Evolutionary conservation across 2,113 vertebrate species (phyloP).

Genomic region (Elephas maximus): DNA sequence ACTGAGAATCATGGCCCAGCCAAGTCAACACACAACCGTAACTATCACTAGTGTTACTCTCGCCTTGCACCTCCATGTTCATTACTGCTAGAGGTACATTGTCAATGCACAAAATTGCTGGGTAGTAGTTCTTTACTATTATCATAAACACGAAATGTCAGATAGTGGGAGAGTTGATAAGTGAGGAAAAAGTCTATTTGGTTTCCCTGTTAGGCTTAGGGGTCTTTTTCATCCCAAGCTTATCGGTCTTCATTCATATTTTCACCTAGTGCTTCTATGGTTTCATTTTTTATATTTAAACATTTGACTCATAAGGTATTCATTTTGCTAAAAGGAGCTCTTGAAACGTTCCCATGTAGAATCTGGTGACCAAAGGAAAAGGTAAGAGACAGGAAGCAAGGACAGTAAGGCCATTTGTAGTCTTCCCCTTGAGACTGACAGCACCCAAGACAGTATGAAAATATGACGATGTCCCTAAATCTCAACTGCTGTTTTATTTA

Average conservation of each 20-base stretch:
- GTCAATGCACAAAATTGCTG: too few species aligned
- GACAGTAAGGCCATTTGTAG: neutral
- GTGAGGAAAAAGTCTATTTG: neutral
- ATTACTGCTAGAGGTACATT: too few species aligned
- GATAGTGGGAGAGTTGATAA: too few species aligned
- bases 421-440: neutral
- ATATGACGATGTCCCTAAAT: neutral
- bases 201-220: neutral
- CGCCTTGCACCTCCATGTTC: too few species aligned
- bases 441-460: neutral
- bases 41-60: too few species aligned
- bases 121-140: too few species aligned
- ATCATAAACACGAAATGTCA: too few species aligned
- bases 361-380: neutral
- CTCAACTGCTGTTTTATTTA: neutral
- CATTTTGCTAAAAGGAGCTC: neutral
- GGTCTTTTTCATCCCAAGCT: conserved; percentile 8
- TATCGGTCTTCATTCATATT: neutral
- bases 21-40: too few species aligned
- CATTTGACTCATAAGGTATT: neutral
- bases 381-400: neutral
- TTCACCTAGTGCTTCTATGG: neutral
- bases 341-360: neutral
- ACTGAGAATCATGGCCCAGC: too few species aligned
- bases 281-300: neutral